A percentile compares a stretch with the other conserved stretches of the same genome.
Evolutionary conservation across 2,113 vertebrate species (phyloP).

Genomic region (Hemiscyllium ocellatum): DNA sequence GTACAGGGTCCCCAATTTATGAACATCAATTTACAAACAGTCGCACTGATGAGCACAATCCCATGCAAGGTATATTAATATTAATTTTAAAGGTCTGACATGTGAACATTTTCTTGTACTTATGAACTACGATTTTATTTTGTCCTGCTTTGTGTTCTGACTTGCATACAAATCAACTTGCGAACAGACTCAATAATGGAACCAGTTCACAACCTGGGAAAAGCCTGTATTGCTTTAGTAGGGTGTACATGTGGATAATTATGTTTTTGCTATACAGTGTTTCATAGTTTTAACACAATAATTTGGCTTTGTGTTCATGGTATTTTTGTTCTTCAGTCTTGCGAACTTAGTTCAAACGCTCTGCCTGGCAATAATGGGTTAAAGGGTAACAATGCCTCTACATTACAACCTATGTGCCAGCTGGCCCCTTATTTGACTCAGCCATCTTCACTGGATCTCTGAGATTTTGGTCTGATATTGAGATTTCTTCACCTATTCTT

Average conservation of each 20-base stretch:
- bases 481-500: conserved; percentile 20
- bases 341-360: not conserved
- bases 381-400: not conserved
- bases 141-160: no score
- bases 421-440: not conserved
- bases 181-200: no score
- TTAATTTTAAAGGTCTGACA: no score
- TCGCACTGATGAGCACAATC: no score
- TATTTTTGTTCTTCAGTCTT: not conserved
- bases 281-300: not conserved
- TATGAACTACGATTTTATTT: no score
- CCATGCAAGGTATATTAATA: no score
- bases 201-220: not conserved
- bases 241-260: not conserved
- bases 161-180: no score
- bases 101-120: no score
- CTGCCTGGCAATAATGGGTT: not conserved
- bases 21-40: no score
- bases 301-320: not conserved
- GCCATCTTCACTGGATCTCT: not conserved
- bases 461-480: conserved; percentile 9
- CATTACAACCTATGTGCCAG: not conserved
- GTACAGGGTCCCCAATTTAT: no score
- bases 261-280: not conserved
- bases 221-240: not conserved